Percentiles rank a stretch among this genome's conserved stretches.
Conservation (phyloP, 2,797 vertebrate genomes). For the Menidia menidia region DNA sequence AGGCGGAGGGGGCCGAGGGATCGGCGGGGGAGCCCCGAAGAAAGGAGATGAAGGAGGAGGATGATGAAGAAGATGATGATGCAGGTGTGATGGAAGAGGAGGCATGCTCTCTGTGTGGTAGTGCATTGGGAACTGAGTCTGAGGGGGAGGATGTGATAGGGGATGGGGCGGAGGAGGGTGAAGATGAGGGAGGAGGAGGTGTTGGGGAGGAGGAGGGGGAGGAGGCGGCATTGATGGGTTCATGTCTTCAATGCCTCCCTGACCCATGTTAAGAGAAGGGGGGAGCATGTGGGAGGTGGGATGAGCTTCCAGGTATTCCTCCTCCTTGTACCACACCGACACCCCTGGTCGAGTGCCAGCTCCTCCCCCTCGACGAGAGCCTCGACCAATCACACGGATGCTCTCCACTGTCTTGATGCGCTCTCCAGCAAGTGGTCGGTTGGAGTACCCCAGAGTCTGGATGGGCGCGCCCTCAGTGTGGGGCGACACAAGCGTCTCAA, state of each 20-base stretch:
- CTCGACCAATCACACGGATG: constrained; percentile 90
- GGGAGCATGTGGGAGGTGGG: constrained; percentile 58
- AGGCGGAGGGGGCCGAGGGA: constrained; percentile 74
- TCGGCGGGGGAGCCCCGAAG: constrained; percentile 64
- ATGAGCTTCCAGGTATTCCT: constrained; percentile 80
- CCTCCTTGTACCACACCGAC: constrained; percentile 84
- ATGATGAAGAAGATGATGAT: constrained; percentile 68
- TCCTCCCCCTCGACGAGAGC: constrained; percentile 78
- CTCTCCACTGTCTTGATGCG: constrained; percentile 97
- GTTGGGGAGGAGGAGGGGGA: constrained; percentile 66
- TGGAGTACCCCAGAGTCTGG: constrained; percentile 89
- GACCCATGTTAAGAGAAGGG: constrained; percentile 62
- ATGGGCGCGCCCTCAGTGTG: constrained; percentile 86
- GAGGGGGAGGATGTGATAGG: constrained; percentile 68
- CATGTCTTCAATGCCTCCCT: constrained; percentile 60
- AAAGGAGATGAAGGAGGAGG: constrained; percentile 69
- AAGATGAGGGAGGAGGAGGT: constrained; percentile 75
- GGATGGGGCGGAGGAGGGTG: constrained; percentile 66
- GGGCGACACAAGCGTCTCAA: constrained; percentile 92
- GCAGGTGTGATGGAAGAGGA: constrained; percentile 74
- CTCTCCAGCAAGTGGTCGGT: constrained; percentile 87
- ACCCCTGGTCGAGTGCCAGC: constrained; percentile 72
- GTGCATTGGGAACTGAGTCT: constrained; percentile 71
- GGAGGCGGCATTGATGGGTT: constrained; percentile 59
- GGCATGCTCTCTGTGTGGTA: constrained; percentile 80